These are phyloP conservation scores for Siniperca knerii DNA, from an alignment of 2,113 vertebrate genomes.

Conservation along the genomic window DNA sequence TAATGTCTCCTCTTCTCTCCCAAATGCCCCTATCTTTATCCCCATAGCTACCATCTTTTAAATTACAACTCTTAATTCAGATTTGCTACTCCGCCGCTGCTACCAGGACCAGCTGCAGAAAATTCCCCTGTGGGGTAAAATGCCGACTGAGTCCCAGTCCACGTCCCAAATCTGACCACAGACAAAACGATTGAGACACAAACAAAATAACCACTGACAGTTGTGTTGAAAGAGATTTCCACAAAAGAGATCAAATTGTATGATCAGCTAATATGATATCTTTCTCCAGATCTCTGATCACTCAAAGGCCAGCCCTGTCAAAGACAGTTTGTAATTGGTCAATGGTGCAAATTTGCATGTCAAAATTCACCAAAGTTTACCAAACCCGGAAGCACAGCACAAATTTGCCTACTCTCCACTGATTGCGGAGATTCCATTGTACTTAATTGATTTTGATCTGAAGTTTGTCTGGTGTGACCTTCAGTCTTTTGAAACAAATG, in stretches of 20 bases:
- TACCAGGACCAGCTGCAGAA: conserved; percentile 59
- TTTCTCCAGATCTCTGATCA: neutral
- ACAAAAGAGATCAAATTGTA: neutral
- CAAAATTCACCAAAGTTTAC: neutral
- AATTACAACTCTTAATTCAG: conserved; percentile 84
- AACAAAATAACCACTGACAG: conserved; percentile 9
- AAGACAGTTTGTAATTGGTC: no score
- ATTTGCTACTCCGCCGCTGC: conserved; percentile 24
- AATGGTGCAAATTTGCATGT: neutral
- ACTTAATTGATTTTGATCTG: neutral
- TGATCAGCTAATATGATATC: neutral
- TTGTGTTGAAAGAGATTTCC: neutral
- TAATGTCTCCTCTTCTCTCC: conserved; percentile 73
- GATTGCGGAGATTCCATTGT: no score
- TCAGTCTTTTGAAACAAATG: neutral
- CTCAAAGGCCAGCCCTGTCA: neutral
- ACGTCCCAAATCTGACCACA: conserved; percentile 35
- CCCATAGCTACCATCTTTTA: conserved; percentile 76
- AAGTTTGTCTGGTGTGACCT: neutral
- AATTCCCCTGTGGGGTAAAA: conserved; percentile 46
- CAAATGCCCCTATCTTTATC: conserved; percentile 74
- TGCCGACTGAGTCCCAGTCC: conserved; percentile 44
- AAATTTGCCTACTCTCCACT: no score
- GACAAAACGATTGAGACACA: conserved; percentile 27
- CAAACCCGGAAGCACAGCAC: neutral